Evolutionary conservation across 2,113 vertebrate species (phyloP), one percentile per base, ranked within the genome.

Genomic region (Setophaga kirtlandii): DNA sequence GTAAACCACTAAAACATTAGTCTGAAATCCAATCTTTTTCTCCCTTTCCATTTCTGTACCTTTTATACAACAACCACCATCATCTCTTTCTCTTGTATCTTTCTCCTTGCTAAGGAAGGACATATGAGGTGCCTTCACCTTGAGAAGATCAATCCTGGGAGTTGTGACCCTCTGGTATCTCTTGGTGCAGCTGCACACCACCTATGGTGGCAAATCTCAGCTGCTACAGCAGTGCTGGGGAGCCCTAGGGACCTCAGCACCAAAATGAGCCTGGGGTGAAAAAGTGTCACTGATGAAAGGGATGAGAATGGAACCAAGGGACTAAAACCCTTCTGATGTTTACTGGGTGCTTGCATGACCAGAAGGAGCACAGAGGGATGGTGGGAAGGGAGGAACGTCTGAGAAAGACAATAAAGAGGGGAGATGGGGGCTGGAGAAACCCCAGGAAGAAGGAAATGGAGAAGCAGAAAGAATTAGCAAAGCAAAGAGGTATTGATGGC

Each of bases 101-200:
- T 78, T 47, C 10, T 90, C 20, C 33, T 79, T 50, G 47, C 17
- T 76, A 50, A 83, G 39, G 10, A 27, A 59, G 42, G 53, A 68
- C n/a, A 80, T 28, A 31, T 39, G 41, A 83, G 15, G 8, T 46
- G 22, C 11, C 24, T 50, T 62, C n/a, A 49, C 28, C n/a, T 53
- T 58, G 14, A 79, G 14, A 69, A 30, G 39, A 22, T 39, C 14
- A 33, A 0, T 50, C 27, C 11, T 56, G 28, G 33, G 49, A 52
- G 23, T 1, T 4, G 1, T 73, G 67, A 76, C 19, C 1, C 33
- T 76, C 63, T 50, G 33, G 13, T 73, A 46, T 14, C 39, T 64
- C 23, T 79, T 0, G 0, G 15, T 49, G 64, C 7, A 22, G 41
- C 23, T 76, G 11, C 41, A 27, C 10, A 28, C 2, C 4, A 67